A percentile compares a stretch with the other conserved stretches of the same genome.
phyloP scores from a whole-genome alignment of 1,140 invertebrate genomes.

The Pissodes strobi region DNA sequence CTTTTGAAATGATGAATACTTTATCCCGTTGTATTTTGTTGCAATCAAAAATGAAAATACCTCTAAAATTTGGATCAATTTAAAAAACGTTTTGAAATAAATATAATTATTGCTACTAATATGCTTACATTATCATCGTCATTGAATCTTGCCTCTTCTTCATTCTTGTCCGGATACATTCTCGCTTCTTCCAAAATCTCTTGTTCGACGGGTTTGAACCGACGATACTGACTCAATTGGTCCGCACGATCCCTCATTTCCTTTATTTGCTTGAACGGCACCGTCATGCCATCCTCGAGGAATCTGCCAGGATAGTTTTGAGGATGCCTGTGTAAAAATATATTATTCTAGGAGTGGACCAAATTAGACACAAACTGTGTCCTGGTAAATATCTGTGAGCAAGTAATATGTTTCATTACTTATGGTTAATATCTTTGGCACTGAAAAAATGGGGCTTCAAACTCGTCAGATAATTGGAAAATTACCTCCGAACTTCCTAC shows the following conservation, averaged over 20 bases:
- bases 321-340: neutral
- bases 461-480: too few species aligned
- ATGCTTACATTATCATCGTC: constrained; percentile 12
- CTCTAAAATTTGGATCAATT: too few species aligned
- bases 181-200: constrained; percentile 37
- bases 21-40: too few species aligned
- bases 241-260: constrained; percentile 1
- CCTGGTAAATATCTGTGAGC: too few species aligned
- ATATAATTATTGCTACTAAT: too few species aligned
- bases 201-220: neutral
- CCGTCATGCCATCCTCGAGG: neutral
- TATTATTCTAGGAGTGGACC: neutral
- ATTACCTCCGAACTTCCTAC: too few species aligned
- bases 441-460: too few species aligned
- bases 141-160: constrained; percentile 42
- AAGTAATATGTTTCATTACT: too few species aligned
- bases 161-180: constrained; percentile 33
- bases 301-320: neutral
- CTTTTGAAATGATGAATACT: too few species aligned
- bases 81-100: too few species aligned
- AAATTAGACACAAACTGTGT: neutral
- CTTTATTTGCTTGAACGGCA: constrained; percentile 8
- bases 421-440: too few species aligned
- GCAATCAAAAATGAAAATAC: too few species aligned
- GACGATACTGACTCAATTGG: constrained; percentile 14